phyloP scores from a whole-genome alignment of 2,113 vertebrate genomes.

The Megaleporinus macrocephalus region DNA sequence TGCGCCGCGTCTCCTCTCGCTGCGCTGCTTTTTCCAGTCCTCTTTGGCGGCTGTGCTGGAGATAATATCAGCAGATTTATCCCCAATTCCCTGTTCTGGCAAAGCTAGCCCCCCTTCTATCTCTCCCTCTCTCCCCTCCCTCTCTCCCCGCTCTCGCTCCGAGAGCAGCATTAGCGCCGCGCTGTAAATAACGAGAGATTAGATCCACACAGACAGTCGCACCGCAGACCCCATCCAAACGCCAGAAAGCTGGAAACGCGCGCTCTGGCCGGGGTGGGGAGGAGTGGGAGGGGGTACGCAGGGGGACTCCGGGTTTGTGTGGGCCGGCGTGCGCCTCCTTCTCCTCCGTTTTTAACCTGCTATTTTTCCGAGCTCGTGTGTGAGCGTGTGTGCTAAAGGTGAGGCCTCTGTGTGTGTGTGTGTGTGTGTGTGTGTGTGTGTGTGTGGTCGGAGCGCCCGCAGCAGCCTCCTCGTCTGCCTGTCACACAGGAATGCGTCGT shows the following conservation, averaged over 20 bases:
- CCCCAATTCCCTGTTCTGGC: not conserved
- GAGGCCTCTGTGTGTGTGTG: conserved; percentile 2
- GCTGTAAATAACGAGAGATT: conserved; percentile 13
- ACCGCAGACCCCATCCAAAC: not conserved
- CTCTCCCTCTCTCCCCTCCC: not conserved
- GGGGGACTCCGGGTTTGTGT: not conserved
- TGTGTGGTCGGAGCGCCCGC: conserved; percentile 21
- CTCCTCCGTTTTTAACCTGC: not conserved
- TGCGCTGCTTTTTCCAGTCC: conserved; percentile 3
- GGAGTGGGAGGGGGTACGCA: not conserved
- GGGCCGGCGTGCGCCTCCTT: not conserved
- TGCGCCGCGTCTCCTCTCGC: conserved; percentile 48
- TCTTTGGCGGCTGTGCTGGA: conserved; percentile 23
- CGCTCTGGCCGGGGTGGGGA: not conserved
- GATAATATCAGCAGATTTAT: conserved; percentile 27
- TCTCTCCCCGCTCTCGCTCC: too few species aligned
- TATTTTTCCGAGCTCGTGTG: not conserved
- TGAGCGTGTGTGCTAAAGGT: not conserved
- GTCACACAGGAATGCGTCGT: conserved; percentile 38
- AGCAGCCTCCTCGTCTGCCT: conserved; percentile 32
- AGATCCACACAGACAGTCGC: conserved; percentile 1
- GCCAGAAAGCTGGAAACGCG: not conserved
- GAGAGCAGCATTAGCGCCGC: not conserved
- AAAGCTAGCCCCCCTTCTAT: conserved; percentile 53
- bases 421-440: conserved; percentile 18